Evolutionary conservation across 2,888 invertebrate species (phyloP).

Genomic region (Pammene aurita): DNA sequence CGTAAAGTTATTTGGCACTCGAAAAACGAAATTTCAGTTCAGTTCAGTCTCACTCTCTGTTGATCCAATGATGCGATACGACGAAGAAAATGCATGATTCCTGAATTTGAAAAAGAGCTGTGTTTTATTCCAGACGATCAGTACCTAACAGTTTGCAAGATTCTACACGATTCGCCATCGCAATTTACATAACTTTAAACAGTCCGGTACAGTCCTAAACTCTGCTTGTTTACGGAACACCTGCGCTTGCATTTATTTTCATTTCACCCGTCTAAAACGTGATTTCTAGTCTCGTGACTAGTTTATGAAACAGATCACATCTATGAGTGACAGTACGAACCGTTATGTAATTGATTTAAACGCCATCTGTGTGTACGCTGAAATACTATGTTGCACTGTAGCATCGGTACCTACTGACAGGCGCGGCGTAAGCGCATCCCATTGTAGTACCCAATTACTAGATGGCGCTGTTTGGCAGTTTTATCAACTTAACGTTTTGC

Average conservation of each 20-base stretch:
- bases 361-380: slow-evolving; percentile 26
- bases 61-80: too few relatives aligned
- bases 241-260: not conserved
- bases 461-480: slow-evolving; percentile 8
- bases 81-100: too few relatives aligned
- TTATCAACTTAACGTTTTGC: not conserved
- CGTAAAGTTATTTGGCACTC: too few relatives aligned
- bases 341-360: not conserved
- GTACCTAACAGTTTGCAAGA: not conserved
- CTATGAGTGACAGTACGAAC: slow-evolving; percentile 7
- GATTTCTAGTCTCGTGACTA: not conserved
- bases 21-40: too few relatives aligned
- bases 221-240: not conserved
- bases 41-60: too few relatives aligned
- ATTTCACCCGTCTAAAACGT: not conserved
- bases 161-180: not conserved
- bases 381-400: not conserved
- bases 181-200: not conserved
- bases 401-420: not conserved
- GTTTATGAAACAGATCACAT: not conserved
- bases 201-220: not conserved
- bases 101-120: too few relatives aligned
- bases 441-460: not conserved
- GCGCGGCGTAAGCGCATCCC: not conserved
- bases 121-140: too few relatives aligned